Base-by-base conservation (phyloP, 2,113 vertebrate species). In the Labrus mixtus region DNA sequence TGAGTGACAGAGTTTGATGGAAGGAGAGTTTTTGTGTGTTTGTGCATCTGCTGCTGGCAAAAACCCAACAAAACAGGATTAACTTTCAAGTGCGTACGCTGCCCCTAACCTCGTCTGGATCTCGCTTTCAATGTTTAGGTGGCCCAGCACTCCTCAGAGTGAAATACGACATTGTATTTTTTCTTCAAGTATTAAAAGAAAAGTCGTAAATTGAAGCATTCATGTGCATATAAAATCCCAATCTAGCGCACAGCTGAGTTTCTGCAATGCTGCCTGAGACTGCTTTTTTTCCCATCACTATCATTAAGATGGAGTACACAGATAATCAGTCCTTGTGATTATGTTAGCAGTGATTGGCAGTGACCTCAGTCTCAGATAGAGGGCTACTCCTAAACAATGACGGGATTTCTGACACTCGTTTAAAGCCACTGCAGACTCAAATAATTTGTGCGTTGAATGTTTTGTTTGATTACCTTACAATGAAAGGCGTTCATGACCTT, bases 281-380 rank as follows among this genome's bases (percentile, higher is more conserved):
- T 6, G 66, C 41, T 76, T 80, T 33, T 33, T 45, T 73, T 88
- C 68, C 60, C 59, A 59, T 8, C 61, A 46, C 72, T 57, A 60
- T 80, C 72, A 86, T 86, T 79, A 76, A 87, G 89, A 87, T 81
- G 79, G 60, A 57, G 68, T 41, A 4, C 17, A 51, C 62, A 77
- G 78, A 87, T 84, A 79, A 87, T 90, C 72, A 74, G 39, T 78
- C 73, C 62, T 37, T 9, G 43, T 76, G 68, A 84, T 89, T 86
- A 62, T 48, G 61, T 89, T 85, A 84, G 68, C 36, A 58, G 65
- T 79, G 81, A 78, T 75, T 82, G 85, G 60, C 71, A 80, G 54
- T 70, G 81, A 78, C 76, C 69, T 81, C 67, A 60, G 53, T 73
- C 63, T 73, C 60, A 51, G 1, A 36, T n/a, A 68, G 41, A 76